Percentiles rank a stretch among this genome's conserved stretches.
Conservation (phyloP, 2,113 vertebrate species). For the Lethenteron reissneri region DNA sequence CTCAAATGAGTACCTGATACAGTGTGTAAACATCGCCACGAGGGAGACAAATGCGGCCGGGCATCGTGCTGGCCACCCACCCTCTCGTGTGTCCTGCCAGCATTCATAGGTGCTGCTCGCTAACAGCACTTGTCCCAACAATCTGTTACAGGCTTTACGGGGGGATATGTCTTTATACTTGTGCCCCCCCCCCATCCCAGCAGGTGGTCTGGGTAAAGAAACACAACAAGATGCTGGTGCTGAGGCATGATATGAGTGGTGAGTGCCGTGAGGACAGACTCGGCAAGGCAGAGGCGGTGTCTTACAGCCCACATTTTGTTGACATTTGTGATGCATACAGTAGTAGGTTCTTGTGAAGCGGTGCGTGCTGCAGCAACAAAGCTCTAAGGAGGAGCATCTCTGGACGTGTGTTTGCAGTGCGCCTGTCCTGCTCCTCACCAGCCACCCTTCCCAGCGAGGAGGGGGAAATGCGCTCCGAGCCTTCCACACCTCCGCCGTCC, state of each 20-base stretch:
- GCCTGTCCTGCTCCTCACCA: no score
- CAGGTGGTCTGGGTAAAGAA: conserved; percentile 98
- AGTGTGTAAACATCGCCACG: no score
- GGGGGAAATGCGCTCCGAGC: no score
- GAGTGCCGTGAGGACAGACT: conserved; percentile 13
- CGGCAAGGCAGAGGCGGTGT: not conserved
- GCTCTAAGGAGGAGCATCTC: not conserved
- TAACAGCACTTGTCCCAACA: not conserved
- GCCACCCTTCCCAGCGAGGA: no score
- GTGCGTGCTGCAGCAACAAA: conserved; percentile 19
- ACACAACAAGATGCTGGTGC: conserved; percentile 90
- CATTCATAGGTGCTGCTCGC: no score
- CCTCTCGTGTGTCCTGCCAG: no score
- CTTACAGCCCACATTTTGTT: not conserved
- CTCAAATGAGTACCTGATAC: no score
- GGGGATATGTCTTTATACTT: conserved; percentile 1
- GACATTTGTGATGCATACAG: not conserved
- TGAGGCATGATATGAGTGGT: conserved; percentile 98
- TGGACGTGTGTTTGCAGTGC: not conserved
- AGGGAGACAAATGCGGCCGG: no score
- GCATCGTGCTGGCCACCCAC: no score
- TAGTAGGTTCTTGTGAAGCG: not conserved
- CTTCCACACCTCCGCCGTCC: no score
- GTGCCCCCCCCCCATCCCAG: conserved; percentile 9
- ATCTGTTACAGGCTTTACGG: not conserved